Percentiles rank a stretch among this genome's conserved stretches.
Evolutionary conservation across 2,888 invertebrate species (phyloP).

Genomic region (Patella caerulea): DNA sequence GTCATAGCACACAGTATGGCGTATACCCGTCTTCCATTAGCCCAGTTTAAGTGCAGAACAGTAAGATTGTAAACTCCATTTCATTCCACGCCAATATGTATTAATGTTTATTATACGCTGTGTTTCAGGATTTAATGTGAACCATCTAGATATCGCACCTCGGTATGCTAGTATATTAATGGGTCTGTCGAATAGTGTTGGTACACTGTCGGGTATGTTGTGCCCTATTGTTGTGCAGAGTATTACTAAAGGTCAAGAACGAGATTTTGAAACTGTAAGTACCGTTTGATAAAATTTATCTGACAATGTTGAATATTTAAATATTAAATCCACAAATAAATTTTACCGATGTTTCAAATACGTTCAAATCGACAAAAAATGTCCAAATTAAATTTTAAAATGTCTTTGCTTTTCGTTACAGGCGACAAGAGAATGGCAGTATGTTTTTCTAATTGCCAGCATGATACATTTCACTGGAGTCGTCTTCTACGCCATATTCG

Average conservation of each 20-base stretch:
- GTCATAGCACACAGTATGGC: no score
- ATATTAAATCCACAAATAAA: neutral
- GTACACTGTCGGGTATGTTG: slow-evolving; percentile 95
- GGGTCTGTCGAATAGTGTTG: slow-evolving; percentile 98
- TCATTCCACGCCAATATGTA: no score
- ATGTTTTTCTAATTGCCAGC: slow-evolving; percentile 96
- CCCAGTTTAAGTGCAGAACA: no score
- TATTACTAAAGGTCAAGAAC: slow-evolving; percentile 78
- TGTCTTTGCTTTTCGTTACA: slow-evolving; percentile 57
- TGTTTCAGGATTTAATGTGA: slow-evolving; percentile 92
- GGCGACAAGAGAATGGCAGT: slow-evolving; percentile 84
- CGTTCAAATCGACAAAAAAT: no score
- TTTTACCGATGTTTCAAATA: neutral
- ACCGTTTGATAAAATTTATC: no score
- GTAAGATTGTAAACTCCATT: no score
- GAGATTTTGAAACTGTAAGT: slow-evolving; percentile 76
- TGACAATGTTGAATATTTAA: no score
- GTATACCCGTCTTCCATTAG: no score
- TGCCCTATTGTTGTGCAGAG: slow-evolving; percentile 94
- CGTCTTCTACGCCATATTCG: slow-evolving; percentile 96
- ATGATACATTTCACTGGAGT: slow-evolving; percentile 96
- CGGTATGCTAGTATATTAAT: slow-evolving; percentile 96
- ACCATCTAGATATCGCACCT: slow-evolving; percentile 97
- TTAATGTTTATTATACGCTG: slow-evolving; percentile 78
- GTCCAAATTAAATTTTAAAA: no score